Evolutionary conservation across 2,113 vertebrate genomes (phyloP), one percentile per base, ranked within the genome.

Genomic region (Odobenus rosmarus): DNA sequence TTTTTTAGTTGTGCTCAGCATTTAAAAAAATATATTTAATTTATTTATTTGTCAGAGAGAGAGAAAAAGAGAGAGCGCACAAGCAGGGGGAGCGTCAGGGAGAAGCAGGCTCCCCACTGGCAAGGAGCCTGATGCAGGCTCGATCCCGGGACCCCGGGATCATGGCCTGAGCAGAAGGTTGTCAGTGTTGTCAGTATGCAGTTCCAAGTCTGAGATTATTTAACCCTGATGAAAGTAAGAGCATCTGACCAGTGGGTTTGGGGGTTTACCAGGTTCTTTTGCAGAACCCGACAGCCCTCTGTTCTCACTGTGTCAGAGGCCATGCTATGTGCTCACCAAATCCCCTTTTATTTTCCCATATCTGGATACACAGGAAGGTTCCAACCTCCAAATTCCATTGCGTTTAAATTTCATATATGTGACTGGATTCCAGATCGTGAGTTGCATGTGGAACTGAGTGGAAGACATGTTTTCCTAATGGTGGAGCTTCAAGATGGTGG

Each of bases 211-310:
- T 71, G 76, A 49, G 26, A 69, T 71, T 94, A 69, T 88, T 92
- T 86, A 92, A 80, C 19, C 39, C 71, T 89, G n/a, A 76, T 74
- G 81, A 39, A 92, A 88, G 28, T 89, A 95, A 91, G 84, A 92
- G 24, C n/a, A 67, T 74, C 33, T 76, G 28, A 84, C 33, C 90
- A 72, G n/a, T 53, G 24, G 31, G 46, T 55, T 86, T 81, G 74
- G 92, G 84, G 28, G 18, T 33, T 39, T 5, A 61, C 26, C 51
- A 71, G 67, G 42, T 15, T 89, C 88, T 92, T 93, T 16, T 86
- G 12, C 26, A 96, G 31, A 94, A 69, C 24, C 26, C 42, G 36
- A 86, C 5, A 92, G 11, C 33, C 11, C 82, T 71, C 18, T 92
- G 11, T 87, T 87, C 18, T 93, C 24, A 77, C 9, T 92, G 24